These are phyloP conservation scores for Orbicella faveolata DNA, from an alignment of 64 coral and sea anemone genomes.

Conservation along the genomic window DNA sequence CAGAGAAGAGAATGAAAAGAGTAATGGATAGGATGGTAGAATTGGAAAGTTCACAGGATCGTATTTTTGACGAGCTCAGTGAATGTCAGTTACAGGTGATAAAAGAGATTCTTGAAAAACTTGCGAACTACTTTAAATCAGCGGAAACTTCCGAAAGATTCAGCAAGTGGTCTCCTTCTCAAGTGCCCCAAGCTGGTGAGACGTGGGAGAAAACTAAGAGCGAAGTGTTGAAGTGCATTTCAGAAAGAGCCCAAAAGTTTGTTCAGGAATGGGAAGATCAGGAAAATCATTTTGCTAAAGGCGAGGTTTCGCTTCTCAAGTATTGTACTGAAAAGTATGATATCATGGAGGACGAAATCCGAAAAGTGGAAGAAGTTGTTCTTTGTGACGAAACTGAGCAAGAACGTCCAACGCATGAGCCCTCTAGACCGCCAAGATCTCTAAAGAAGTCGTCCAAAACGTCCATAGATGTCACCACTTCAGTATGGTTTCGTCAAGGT, in stretches of 20 bases:
- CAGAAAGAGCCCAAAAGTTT: neutral
- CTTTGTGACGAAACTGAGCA: neutral
- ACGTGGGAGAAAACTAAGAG: neutral
- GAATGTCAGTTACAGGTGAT: neutral
- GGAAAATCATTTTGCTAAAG: conserved; percentile 1
- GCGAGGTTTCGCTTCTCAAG: neutral
- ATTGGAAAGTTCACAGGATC: neutral
- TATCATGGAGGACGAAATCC: neutral
- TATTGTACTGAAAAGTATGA: conserved; percentile 20
- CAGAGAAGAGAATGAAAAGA: neutral
- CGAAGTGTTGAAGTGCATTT: conserved; percentile 5
- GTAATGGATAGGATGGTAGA: neutral
- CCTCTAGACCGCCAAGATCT: too few relatives aligned
- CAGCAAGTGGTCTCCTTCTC: neutral
- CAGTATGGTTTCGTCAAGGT: conserved; percentile 20
- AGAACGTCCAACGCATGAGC: neutral
- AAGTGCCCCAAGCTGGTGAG: neutral
- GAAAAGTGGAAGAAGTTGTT: neutral
- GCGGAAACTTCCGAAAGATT: neutral
- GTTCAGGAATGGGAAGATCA: conserved; percentile 48
- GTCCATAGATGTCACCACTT: conserved; percentile 7
- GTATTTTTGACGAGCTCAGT: conserved; percentile 3
- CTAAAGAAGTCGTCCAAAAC: neutral
- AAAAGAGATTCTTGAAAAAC: neutral
- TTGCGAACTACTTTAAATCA: neutral